Conservation (phyloP, 1,140 invertebrate species). For the Drosophila carrolli region DNA sequence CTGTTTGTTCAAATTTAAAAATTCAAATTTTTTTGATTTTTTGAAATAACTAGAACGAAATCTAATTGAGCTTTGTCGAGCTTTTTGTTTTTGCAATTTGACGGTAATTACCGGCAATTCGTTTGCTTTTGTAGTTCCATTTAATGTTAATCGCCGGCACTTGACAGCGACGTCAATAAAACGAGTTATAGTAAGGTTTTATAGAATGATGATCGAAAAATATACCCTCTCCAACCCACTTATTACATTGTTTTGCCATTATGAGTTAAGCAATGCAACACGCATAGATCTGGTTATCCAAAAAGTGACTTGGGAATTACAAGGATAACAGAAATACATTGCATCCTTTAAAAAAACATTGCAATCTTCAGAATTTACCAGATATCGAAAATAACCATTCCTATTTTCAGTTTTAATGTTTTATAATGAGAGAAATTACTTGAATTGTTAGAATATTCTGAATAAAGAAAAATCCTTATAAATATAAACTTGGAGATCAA, state of each 20-base stretch:
- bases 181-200: background rate
- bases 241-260: too few relatives aligned
- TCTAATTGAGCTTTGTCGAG: conserved; percentile 4
- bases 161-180: conserved; percentile 6
- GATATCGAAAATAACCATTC: too few relatives aligned
- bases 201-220: background rate
- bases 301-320: too few relatives aligned
- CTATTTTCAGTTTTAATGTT: too few relatives aligned
- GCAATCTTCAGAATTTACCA: too few relatives aligned
- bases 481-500: background rate
- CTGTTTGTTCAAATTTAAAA: background rate
- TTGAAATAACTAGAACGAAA: conserved; percentile 12
- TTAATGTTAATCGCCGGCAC: conserved; percentile 51
- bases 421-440: background rate
- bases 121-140: conserved; percentile 63
- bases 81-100: conserved; percentile 62
- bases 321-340: too few relatives aligned
- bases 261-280: too few relatives aligned
- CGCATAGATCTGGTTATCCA: too few relatives aligned
- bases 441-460: background rate
- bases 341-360: too few relatives aligned
- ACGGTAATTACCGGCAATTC: conserved; percentile 58
- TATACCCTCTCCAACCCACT: background rate
- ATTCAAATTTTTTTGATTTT: background rate
- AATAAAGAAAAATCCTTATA: too few relatives aligned